These are phyloP conservation scores for Crotalus horridus DNA, from an alignment of 2,113 vertebrate species.

Conservation along the genomic window DNA sequence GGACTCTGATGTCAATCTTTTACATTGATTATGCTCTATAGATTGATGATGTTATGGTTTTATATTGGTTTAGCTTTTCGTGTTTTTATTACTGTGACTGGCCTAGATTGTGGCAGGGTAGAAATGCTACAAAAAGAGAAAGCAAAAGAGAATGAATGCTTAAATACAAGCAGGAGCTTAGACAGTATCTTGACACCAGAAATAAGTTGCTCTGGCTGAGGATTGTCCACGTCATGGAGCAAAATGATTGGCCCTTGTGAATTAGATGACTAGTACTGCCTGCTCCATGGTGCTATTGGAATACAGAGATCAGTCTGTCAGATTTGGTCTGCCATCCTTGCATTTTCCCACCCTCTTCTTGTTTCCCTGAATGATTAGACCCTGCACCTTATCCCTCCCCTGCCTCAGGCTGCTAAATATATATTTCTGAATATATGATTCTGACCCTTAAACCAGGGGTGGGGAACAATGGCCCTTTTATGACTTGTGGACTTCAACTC, in stretches of 20 bases:
- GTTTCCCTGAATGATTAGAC: not conserved
- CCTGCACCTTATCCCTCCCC: not conserved
- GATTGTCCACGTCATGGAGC: not conserved
- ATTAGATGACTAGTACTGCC: not conserved
- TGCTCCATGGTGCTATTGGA: not conserved
- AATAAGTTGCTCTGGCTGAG: not conserved
- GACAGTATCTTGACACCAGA: not conserved
- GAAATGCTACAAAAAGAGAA: not conserved
- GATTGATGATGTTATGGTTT: not conserved
- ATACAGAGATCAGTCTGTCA: not conserved
- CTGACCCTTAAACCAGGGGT: not conserved
- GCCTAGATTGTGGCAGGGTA: not conserved
- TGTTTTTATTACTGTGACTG: not conserved
- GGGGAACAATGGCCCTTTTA: not conserved
- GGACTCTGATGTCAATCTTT: not conserved
- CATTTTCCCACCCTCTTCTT: not conserved
- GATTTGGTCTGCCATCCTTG: not conserved
- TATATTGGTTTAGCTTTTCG: not conserved
- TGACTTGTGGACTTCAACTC: not conserved
- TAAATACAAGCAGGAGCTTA: not conserved
- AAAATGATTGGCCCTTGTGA: not conserved
- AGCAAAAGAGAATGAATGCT: not conserved
- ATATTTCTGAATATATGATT: not conserved
- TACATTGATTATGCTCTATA: not conserved
- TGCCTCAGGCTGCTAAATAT: not conserved